Percentiles rank a stretch among this genome's conserved stretches.
These are phyloP conservation scores for Abrostola triplasia DNA, from an alignment of 2,888 invertebrate genomes.

Conservation along the genomic window DNA sequence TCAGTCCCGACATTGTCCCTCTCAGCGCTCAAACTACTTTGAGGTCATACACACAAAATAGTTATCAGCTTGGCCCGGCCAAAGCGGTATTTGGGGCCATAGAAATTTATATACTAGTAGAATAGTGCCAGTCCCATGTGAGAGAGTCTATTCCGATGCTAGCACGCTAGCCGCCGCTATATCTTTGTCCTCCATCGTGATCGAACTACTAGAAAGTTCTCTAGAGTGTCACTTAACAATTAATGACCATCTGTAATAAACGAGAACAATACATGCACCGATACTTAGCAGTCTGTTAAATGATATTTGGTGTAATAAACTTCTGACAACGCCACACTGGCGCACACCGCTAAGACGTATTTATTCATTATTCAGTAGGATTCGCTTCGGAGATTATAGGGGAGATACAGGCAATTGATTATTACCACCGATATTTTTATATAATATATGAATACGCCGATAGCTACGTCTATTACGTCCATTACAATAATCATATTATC, in stretches of 20 bases:
- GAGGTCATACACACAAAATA: constrained; percentile 55
- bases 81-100: constrained; percentile 46
- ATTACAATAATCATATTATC: constrained; percentile 13
- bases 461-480: background rate
- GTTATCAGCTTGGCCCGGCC: constrained; percentile 51
- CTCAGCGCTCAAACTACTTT: constrained; percentile 44
- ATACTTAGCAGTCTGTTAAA: constrained; percentile 5
- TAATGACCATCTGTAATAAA: constrained; percentile 32
- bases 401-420: constrained; percentile 10
- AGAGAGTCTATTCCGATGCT: constrained; percentile 44
- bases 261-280: background rate
- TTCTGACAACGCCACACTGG: constrained; percentile 11
- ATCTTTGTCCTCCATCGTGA: constrained; percentile 47
- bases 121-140: constrained; percentile 36
- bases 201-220: constrained; percentile 28
- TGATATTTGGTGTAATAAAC: constrained; percentile 5
- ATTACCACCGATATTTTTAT: constrained; percentile 18
- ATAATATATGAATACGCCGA: background rate
- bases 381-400: constrained; percentile 11
- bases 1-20: constrained; percentile 35
- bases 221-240: constrained; percentile 28
- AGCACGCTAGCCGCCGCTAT: constrained; percentile 17
- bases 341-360: constrained; percentile 5
- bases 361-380: constrained; percentile 4
- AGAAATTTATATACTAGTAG: constrained; percentile 54